phyloP scores from a whole-genome alignment of 2,888 invertebrate genomes.

The Octonoba sinensis region DNA sequence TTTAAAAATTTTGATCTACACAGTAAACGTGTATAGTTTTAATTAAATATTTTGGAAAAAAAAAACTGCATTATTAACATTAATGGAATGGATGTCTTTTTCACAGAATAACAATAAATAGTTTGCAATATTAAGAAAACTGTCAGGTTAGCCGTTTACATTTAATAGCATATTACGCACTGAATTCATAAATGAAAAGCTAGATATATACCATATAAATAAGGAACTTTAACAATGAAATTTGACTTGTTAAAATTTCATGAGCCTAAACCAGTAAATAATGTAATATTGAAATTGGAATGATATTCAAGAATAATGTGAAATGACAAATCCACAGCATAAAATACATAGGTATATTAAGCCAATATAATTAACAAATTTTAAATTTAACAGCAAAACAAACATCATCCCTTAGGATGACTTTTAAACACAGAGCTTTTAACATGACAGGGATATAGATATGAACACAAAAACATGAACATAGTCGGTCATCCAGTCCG shows the following conservation, averaged over 20 bases:
- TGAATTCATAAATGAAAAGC: constrained; percentile 22
- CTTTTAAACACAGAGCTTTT: constrained; percentile 46
- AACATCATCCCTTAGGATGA: constrained; percentile 41
- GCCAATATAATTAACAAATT: constrained; percentile 54
- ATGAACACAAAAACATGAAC: constrained; percentile 62
- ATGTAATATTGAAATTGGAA: constrained; percentile 51
- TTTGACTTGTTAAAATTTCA: constrained; percentile 46
- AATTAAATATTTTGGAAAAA: no score
- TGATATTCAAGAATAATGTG: constrained; percentile 51
- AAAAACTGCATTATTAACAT: no score
- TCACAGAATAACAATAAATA: no score
- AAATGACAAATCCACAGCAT: constrained; percentile 45
- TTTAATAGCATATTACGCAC: constrained; percentile 18
- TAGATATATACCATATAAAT: constrained; percentile 35
- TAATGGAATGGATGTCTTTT: no score
- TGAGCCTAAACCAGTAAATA: constrained; percentile 59
- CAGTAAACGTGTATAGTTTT: no score
- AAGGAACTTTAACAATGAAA: constrained; percentile 57
- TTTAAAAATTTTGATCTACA: no score
- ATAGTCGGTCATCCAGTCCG: constrained; percentile 53
- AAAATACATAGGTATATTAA: constrained; percentile 43
- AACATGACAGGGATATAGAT: constrained; percentile 47
- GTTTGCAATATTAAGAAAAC: neutral
- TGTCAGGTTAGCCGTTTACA: constrained; percentile 24
- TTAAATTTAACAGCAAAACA: constrained; percentile 35